These are phyloP conservation scores for Cephus pygmeus DNA, from an alignment of 2,888 invertebrate species.

Conservation along the genomic window DNA sequence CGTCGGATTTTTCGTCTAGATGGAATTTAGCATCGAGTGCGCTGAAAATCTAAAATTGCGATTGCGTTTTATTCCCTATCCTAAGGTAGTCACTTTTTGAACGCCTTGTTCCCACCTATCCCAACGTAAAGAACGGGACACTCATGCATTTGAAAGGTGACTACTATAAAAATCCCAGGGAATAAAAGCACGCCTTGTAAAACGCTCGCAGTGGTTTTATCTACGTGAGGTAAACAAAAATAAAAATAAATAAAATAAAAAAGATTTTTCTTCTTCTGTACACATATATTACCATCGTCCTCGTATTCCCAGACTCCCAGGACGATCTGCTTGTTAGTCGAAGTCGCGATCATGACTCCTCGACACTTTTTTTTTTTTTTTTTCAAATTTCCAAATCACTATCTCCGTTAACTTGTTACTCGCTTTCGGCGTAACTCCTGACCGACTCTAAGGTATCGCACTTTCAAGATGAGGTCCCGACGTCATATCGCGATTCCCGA, in stretches of 20 bases:
- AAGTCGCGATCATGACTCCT: slow-evolving; percentile 12
- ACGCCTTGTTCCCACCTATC: too few species aligned
- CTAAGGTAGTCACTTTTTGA: too few species aligned
- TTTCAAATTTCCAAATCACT: background rate
- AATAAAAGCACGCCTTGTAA: too few species aligned
- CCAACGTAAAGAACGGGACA: too few species aligned
- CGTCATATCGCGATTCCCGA: background rate
- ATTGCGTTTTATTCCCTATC: too few species aligned
- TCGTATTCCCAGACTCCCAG: slow-evolving; percentile 23
- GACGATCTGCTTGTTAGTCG: slow-evolving; percentile 14
- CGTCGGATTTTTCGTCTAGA: background rate
- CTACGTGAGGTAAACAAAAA: too few species aligned
- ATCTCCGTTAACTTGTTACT: background rate
- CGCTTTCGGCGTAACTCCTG: background rate
- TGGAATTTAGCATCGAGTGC: background rate
- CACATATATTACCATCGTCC: slow-evolving; percentile 17
- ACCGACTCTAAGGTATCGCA: background rate
- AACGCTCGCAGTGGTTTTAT: too few species aligned
- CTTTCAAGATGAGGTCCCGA: background rate
- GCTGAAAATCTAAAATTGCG: too few species aligned
- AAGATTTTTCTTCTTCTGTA: slow-evolving; percentile 11
- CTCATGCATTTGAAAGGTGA: too few species aligned
- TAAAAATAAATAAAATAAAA: background rate
- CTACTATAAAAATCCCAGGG: too few species aligned
- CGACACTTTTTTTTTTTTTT: background rate